A percentile compares a stretch with the other conserved stretches of the same genome.
Evolutionary conservation across 2,113 vertebrate species (phyloP).

Genomic region (Crotalus helleri): DNA sequence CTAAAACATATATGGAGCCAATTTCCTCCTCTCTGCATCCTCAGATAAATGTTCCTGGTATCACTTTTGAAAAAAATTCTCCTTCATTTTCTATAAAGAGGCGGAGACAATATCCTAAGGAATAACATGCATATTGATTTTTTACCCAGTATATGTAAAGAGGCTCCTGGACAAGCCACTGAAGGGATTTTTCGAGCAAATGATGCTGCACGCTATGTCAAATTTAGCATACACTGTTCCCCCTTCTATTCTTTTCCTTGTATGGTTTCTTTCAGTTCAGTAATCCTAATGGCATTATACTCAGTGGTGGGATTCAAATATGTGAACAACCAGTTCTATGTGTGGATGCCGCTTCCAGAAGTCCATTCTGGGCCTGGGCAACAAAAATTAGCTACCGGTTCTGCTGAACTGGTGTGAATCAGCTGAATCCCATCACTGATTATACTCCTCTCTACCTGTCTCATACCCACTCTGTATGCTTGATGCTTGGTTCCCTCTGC

Average conservation of each 20-base stretch:
- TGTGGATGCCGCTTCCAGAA: too few relatives aligned
- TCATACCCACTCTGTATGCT: constrained; percentile 3
- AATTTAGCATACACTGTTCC: fast-evolving
- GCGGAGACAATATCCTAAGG: not conserved
- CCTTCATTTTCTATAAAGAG: not conserved
- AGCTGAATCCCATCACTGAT: too few relatives aligned
- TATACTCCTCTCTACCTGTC: not conserved
- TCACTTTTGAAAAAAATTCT: not conserved
- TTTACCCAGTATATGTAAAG: not conserved
- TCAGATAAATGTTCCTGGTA: not conserved
- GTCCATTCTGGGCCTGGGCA: too few relatives aligned
- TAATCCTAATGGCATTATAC: not conserved
- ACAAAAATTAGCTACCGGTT: too few relatives aligned
- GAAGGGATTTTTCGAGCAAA: not conserved
- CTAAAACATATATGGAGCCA: not conserved
- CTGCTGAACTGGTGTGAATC: too few relatives aligned
- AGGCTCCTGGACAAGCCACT: constrained; percentile 5
- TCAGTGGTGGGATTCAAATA: too few relatives aligned
- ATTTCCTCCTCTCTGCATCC: not conserved
- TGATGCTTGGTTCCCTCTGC: constrained; percentile 3
- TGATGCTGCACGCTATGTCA: fast-evolving
- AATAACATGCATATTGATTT: not conserved
- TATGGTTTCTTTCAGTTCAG: not conserved
- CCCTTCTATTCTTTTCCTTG: not conserved
- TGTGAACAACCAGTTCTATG: too few relatives aligned